phyloP scores from a whole-genome alignment of 30 jellyfish, hydroid and myxozoan species.

The Pseudorhiza aurosa region DNA sequence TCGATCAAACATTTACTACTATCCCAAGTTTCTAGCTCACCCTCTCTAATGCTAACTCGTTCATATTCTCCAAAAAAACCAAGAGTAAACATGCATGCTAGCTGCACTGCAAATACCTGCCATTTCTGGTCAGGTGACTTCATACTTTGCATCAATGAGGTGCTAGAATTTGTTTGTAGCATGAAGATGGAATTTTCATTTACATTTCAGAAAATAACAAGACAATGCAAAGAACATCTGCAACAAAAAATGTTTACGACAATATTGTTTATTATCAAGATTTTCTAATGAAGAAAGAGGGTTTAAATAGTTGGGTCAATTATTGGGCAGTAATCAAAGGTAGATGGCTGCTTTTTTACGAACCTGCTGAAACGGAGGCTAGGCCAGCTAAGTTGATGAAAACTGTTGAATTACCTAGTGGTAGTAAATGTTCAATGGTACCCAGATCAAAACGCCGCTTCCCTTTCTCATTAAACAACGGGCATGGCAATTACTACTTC shows the following conservation, averaged over 20 bases:
- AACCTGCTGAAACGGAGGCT: conserved; percentile 30
- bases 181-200: not conserved
- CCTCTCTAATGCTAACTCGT: too few species aligned
- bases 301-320: conserved; percentile 79
- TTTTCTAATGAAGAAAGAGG: conserved; percentile 86
- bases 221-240: conserved; percentile 36
- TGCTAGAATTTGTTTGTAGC: not conserved
- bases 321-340: conserved; percentile 95
- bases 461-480: conserved; percentile 91
- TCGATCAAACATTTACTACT: too few species aligned
- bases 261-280: conserved; percentile 81
- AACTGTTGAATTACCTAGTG: conserved; percentile 78
- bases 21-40: not conserved
- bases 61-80: too few species aligned
- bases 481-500: conserved; percentile 81
- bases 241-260: conserved; percentile 31
- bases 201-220: not conserved
- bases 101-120: too few species aligned
- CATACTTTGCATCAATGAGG: too few species aligned
- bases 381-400: conserved; percentile 61
- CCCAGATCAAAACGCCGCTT: conserved; percentile 83
- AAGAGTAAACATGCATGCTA: too few species aligned
- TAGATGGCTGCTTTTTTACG: conserved; percentile 91
- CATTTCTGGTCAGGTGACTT: too few species aligned
- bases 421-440: conserved; percentile 81